A percentile compares a stretch with the other conserved stretches of the same genome.
phyloP scores from a whole-genome alignment of 2,888 invertebrate species.

The Anoplius nigerrimus region DNA sequence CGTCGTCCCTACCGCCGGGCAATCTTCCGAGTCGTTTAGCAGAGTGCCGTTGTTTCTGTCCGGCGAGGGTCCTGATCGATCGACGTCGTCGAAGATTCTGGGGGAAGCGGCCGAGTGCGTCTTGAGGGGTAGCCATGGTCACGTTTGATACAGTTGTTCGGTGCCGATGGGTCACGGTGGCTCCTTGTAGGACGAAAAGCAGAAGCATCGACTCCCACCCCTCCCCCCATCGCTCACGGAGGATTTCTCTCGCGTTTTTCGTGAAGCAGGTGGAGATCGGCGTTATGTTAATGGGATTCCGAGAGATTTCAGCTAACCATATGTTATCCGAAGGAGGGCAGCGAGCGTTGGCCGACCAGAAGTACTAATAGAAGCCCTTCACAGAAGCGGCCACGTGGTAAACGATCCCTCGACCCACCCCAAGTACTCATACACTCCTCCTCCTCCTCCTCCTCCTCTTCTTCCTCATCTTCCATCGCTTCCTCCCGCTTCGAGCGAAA shows the following conservation, averaged over 20 bases:
- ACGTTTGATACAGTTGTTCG: background rate
- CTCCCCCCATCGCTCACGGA: background rate
- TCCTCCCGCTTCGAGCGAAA: slow-evolving; percentile 26
- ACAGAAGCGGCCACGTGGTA: slow-evolving; percentile 45
- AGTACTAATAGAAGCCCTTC: slow-evolving; percentile 56
- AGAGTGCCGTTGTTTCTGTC: slow-evolving; percentile 19
- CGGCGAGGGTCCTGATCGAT: slow-evolving; percentile 24
- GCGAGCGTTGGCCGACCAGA: slow-evolving; percentile 35
- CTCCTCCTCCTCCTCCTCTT: background rate
- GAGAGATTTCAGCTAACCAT: slow-evolving; percentile 63
- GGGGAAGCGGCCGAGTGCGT: slow-evolving; percentile 10
- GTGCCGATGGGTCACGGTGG: slow-evolving; percentile 2
- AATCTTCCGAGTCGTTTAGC: slow-evolving; percentile 23
- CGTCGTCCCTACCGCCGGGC: background rate
- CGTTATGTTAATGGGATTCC: slow-evolving; percentile 61
- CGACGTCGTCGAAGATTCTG: slow-evolving; percentile 24
- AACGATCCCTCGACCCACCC: slow-evolving; percentile 36
- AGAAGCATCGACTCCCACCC: too few species aligned
- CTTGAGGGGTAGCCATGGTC: slow-evolving; percentile 15
- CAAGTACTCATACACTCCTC: too few species aligned
- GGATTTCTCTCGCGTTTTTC: slow-evolving; percentile 43
- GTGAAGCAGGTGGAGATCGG: slow-evolving; percentile 62
- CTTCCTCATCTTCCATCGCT: slow-evolving; percentile 4
- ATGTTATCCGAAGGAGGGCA: slow-evolving; percentile 53
- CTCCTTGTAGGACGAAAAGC: background rate